Evolutionary conservation across 2,113 vertebrate species (phyloP).

Genomic region (Struthio camelus): DNA sequence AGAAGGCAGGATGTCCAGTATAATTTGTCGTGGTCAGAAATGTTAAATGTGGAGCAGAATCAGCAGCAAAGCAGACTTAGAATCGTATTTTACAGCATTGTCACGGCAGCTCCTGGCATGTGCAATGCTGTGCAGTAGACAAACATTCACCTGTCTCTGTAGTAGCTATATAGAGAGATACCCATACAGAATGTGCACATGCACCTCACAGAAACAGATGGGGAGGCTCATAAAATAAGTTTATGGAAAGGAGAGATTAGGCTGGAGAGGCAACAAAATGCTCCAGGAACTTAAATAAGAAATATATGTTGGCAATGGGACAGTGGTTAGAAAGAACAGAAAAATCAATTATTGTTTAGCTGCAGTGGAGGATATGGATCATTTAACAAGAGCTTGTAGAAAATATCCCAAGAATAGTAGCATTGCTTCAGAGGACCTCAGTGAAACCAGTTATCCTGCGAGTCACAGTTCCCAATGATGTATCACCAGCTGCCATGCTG

Average conservation of each 20-base stretch:
- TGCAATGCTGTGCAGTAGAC: not conserved
- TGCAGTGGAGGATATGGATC: conserved; percentile 44
- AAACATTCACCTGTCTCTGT: not conserved
- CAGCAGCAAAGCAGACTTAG: not conserved
- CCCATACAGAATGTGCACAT: not conserved
- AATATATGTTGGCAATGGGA: conserved; percentile 53
- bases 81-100: conserved; percentile 12
- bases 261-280: conserved; percentile 55
- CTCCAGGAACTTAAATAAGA: conserved; percentile 49
- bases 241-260: conserved; percentile 55
- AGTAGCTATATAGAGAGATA: not conserved
- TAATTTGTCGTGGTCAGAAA: not conserved
- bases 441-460: not conserved
- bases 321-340: conserved; percentile 56
- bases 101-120: not conserved
- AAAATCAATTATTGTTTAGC: conserved; percentile 65
- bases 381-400: conserved; percentile 37
- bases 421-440: not conserved
- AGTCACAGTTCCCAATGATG: not conserved
- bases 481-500: not conserved
- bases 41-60: not conserved
- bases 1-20: not conserved
- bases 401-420: conserved; percentile 41
- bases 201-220: not conserved
- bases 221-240: conserved; percentile 25